phyloP scores from a whole-genome alignment of 1,140 invertebrate genomes.

The Drosophila suzukii region DNA sequence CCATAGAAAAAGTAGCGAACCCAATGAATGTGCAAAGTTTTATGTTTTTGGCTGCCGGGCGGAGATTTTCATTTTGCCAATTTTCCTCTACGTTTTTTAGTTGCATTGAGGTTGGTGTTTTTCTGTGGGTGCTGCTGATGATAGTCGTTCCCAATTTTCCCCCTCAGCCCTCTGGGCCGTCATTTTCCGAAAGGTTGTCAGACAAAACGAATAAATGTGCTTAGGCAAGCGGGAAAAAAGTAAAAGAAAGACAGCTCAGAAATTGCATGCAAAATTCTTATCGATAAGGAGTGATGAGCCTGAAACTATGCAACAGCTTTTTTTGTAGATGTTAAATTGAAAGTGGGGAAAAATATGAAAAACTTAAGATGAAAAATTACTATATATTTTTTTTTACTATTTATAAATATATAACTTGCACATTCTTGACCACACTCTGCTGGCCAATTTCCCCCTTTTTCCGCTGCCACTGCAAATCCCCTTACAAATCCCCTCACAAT shows the following conservation, averaged over 20 bases:
- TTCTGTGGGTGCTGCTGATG: conserved; percentile 36
- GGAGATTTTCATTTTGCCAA: conserved; percentile 60
- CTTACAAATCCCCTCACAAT: conserved; percentile 52
- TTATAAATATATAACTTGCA: background rate
- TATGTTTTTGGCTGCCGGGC: conserved; percentile 78
- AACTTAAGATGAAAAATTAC: background rate
- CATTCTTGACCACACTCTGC: background rate
- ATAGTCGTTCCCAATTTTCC: conserved; percentile 37
- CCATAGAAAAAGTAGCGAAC: conserved; percentile 32
- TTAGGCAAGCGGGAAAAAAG: conserved; percentile 73
- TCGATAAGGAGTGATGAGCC: conserved; percentile 50
- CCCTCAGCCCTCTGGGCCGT: background rate
- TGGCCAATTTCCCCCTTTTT: background rate
- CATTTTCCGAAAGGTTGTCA: conserved; percentile 43
- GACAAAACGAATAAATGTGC: conserved; percentile 80
- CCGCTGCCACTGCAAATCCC: conserved; percentile 15
- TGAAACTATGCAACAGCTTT: conserved; percentile 71
- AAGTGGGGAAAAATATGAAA: background rate
- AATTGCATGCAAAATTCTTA: conserved; percentile 64
- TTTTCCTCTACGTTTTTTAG: conserved; percentile 44
- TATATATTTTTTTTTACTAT: too few species aligned
- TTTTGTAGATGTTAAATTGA: conserved; percentile 1
- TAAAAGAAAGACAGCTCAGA: conserved; percentile 9
- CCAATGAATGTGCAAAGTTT: conserved; percentile 81
- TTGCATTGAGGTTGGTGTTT: conserved; percentile 40